A percentile compares a stretch with the other conserved stretches of the same genome.
Evolutionary conservation across 2,888 invertebrate species (phyloP).

Genomic region (Trichogramma dendrolimi): DNA sequence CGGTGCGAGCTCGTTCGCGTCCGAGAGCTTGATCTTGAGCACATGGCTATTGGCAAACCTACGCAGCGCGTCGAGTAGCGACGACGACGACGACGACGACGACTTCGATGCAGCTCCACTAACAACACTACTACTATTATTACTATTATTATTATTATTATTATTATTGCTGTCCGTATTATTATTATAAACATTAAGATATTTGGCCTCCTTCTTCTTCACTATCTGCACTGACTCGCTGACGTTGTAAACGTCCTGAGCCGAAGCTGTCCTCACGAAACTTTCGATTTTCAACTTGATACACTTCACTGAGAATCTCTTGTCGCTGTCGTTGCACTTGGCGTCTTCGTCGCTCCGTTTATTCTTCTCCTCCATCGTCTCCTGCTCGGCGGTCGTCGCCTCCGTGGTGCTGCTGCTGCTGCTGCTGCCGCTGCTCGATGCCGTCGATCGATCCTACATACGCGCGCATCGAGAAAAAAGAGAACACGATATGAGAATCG

Average conservation of each 20-base stretch:
- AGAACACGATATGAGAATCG: too few species aligned
- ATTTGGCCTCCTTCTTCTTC: slow-evolving; percentile 26
- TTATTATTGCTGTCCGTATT: slow-evolving; percentile 20
- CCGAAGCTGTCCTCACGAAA: slow-evolving; percentile 59
- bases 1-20: slow-evolving; percentile 43
- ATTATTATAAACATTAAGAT: slow-evolving; percentile 18
- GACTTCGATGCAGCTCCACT: too few species aligned
- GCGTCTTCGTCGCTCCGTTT: neutral
- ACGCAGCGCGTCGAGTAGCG: slow-evolving; percentile 59
- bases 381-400: slow-evolving; percentile 8
- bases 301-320: slow-evolving; percentile 35
- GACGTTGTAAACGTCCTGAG: slow-evolving; percentile 57
- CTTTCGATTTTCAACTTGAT: slow-evolving; percentile 51
- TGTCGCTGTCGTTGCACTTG: slow-evolving; percentile 12
- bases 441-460: too few species aligned
- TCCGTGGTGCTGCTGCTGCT: neutral
- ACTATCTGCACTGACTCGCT: slow-evolving; percentile 58
- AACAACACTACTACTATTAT: too few species aligned
- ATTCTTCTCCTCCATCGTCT: slow-evolving; percentile 7
- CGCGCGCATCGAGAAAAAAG: too few species aligned
- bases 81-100: slow-evolving; percentile 47
- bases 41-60: slow-evolving; percentile 61
- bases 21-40: slow-evolving; percentile 64
- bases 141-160: too few species aligned
- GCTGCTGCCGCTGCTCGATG: too few species aligned